phyloP scores from a whole-genome alignment of 2,888 invertebrate species.

The Phragmatobia fuliginosa region DNA sequence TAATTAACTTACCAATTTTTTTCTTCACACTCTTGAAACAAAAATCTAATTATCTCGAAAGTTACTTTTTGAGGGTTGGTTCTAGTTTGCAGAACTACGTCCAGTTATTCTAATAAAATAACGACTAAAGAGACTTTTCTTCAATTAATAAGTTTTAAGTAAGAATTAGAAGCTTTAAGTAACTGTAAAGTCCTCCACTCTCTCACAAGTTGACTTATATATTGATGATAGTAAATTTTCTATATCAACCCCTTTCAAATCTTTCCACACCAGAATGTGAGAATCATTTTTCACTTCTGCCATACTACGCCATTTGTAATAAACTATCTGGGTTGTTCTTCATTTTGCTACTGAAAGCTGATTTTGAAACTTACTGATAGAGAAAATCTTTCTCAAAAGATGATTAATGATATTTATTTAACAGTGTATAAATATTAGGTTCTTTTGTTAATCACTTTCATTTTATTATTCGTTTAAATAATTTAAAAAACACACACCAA shows the following conservation, averaged over 20 bases:
- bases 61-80: no score
- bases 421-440: no score
- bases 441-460: no score
- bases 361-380: background rate
- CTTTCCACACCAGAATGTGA: background rate
- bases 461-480: no score
- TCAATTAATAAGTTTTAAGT: background rate
- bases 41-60: no score
- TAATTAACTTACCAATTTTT: no score
- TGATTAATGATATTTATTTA: no score
- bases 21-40: no score
- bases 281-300: constrained; percentile 1
- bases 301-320: background rate
- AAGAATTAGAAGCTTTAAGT: background rate
- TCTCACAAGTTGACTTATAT: background rate
- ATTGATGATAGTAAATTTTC: background rate
- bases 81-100: no score
- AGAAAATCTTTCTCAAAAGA: background rate
- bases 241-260: background rate
- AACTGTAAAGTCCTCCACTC: background rate
- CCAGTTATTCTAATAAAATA: background rate
- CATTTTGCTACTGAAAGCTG: background rate
- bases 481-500: no score
- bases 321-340: background rate
- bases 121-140: background rate